A percentile compares a stretch with the other conserved stretches of the same genome.
phyloP scores from a whole-genome alignment of 2,113 vertebrate species.

The Salminus brasiliensis region DNA sequence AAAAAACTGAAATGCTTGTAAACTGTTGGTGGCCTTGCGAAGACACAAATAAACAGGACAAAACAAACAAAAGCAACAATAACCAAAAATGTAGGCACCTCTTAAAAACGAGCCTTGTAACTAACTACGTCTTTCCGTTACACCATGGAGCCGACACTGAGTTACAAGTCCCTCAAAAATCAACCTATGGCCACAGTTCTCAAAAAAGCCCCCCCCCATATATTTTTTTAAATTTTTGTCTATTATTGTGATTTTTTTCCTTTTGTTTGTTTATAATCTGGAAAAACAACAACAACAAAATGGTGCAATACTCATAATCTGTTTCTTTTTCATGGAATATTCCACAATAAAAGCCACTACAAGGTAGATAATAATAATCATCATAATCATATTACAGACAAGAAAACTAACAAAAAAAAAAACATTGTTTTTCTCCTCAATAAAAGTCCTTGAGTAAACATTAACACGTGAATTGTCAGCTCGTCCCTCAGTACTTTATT shows the following conservation, averaged over 20 bases:
- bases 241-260: slow-evolving; percentile 73
- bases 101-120: slow-evolving; percentile 87
- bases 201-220: too few species aligned
- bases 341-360: slow-evolving; percentile 94
- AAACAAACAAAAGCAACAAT: slow-evolving; percentile 61
- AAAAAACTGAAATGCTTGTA: slow-evolving; percentile 74
- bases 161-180: slow-evolving; percentile 68
- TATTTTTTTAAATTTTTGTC: slow-evolving; percentile 69
- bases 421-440: slow-evolving; percentile 78
- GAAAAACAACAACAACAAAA: slow-evolving; percentile 80
- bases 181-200: slow-evolving; percentile 91
- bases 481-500: slow-evolving; percentile 80
- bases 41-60: slow-evolving; percentile 56
- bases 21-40: slow-evolving; percentile 77
- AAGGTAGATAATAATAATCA: too few species aligned
- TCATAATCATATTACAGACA: slow-evolving; percentile 92
- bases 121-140: too few species aligned
- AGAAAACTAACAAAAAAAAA: slow-evolving; percentile 59
- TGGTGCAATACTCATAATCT: slow-evolving; percentile 93
- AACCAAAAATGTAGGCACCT: slow-evolving; percentile 87
- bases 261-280: slow-evolving; percentile 78
- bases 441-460: slow-evolving; percentile 99
- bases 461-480: slow-evolving; percentile 93
- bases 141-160: too few species aligned
- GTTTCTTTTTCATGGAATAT: slow-evolving; percentile 83